Conservation (phyloP, 1,140 invertebrate species). For the Drosophila obscura region DNA sequence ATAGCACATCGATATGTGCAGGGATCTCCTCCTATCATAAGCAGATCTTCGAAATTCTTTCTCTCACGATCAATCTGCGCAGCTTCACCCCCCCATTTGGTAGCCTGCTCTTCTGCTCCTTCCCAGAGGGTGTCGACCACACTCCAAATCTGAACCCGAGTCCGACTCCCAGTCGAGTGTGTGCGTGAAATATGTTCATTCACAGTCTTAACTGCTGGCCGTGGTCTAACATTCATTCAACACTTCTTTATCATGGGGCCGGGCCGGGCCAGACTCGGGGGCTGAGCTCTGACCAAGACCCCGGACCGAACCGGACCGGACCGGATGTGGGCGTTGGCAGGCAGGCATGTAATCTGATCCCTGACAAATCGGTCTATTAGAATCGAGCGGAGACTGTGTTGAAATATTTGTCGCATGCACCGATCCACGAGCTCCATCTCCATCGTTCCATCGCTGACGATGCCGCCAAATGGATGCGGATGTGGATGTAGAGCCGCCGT, state of each 20-base stretch:
- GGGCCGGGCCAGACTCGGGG: slow-evolving; percentile 5
- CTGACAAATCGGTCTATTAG: slow-evolving; percentile 84
- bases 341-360: slow-evolving; percentile 83
- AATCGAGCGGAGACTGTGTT: slow-evolving; percentile 76
- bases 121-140: not conserved
- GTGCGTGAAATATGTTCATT: slow-evolving; percentile 59
- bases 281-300: slow-evolving; percentile 39
- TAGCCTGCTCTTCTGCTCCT: no score
- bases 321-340: slow-evolving; percentile 83
- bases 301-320: slow-evolving; percentile 5
- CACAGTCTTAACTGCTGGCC: slow-evolving; percentile 29
- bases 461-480: slow-evolving; percentile 1
- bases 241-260: slow-evolving; percentile 24
- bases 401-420: slow-evolving; percentile 82
- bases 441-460: slow-evolving; percentile 6
- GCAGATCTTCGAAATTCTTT: no score
- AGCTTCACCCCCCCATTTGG: no score
- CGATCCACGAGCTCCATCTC: slow-evolving; percentile 10
- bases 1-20: no score
- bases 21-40: no score
- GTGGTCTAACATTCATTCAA: slow-evolving; percentile 60
- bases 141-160: not conserved
- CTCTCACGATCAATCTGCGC: no score
- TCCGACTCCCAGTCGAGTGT: slow-evolving; percentile 13
- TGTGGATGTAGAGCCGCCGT: slow-evolving; percentile 3